Evolutionary conservation across 2,888 invertebrate genomes (phyloP), one percentile per base, ranked within the genome.

Genomic region (Nephrotoma flavescens): DNA sequence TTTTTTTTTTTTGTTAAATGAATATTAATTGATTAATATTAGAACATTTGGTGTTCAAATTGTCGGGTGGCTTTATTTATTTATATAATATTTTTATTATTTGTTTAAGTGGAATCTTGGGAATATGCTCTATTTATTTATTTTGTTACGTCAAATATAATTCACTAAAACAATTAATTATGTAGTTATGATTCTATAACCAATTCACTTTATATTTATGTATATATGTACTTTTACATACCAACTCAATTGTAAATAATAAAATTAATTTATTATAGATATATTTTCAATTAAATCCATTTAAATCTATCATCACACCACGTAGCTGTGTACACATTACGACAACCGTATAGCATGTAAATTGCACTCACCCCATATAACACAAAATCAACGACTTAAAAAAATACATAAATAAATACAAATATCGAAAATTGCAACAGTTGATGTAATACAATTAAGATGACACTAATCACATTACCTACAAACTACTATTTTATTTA

Each of bases 381-480:
- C 31, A 71, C 31, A 31, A 4, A 71, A 71, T 71, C 71, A 71
- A 11, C 71, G 71, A 71, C 31, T 71, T 71, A 71, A 5, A 71
- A 71, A 71, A 71, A 71, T 71, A 71, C 19, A 71, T 71, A 71
- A 31, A 71, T 31, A 71, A 71, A 71, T 71, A 71, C 52, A 57
- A 57, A 57, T 31, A 71, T 31, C 19, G 31, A 84, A 84, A 47
- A 84, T 84, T 84, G 84, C 84, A 84, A 84, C 84, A 84, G 84
- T 84, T 84, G 84, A 84, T 84, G 84, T 84, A 44, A 85, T 45
- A 44, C 85, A 85, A 85, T 85, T 85, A 85, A 85, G 44, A 85
- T 85, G 85, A 85, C 85, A 85, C 85, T 85, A 85, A 85, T 85
- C 85, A 85, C 19, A 85, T 85, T 84, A 84, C 41, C 84, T 84